phyloP scores from a whole-genome alignment of 2,888 invertebrate genomes.

The Acanthosoma haemorrhoidale region DNA sequence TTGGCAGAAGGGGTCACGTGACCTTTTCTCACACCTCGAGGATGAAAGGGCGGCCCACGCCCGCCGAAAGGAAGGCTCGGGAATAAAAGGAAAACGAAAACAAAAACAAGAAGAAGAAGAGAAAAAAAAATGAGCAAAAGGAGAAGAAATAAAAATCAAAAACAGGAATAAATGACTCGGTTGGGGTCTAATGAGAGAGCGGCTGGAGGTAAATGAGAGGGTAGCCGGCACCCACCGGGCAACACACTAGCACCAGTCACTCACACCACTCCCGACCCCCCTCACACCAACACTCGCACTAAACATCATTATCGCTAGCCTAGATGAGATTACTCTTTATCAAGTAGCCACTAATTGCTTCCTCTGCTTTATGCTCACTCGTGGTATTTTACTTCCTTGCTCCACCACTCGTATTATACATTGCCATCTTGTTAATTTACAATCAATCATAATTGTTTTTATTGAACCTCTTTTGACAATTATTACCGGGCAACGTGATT shows the following conservation, averaged over 20 bases:
- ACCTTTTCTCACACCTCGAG: background rate
- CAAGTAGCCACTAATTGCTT: constrained; percentile 1
- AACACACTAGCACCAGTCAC: background rate
- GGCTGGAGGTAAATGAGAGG: constrained; percentile 2
- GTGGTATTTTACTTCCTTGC: background rate
- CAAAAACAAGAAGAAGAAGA: background rate
- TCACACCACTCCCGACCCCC: background rate
- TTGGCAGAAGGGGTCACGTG: constrained; percentile 4
- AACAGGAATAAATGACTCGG: background rate
- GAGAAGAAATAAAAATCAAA: background rate
- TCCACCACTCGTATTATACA: background rate
- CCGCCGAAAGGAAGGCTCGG: background rate
- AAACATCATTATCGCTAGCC: background rate
- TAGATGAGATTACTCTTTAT: background rate
- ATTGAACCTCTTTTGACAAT: background rate
- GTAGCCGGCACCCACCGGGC: background rate
- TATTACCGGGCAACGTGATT: background rate
- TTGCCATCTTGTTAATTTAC: too few relatives aligned
- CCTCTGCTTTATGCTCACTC: background rate
- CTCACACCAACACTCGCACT: too few relatives aligned
- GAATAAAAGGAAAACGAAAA: background rate
- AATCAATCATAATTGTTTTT: background rate
- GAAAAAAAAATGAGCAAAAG: background rate
- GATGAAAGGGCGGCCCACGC: background rate
- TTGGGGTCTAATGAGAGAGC: constrained; percentile 1